A percentile compares a stretch with the other conserved stretches of the same genome.
These are phyloP conservation scores for Euglossa dilemma DNA, from an alignment of 1,140 invertebrate species.

Conservation along the genomic window DNA sequence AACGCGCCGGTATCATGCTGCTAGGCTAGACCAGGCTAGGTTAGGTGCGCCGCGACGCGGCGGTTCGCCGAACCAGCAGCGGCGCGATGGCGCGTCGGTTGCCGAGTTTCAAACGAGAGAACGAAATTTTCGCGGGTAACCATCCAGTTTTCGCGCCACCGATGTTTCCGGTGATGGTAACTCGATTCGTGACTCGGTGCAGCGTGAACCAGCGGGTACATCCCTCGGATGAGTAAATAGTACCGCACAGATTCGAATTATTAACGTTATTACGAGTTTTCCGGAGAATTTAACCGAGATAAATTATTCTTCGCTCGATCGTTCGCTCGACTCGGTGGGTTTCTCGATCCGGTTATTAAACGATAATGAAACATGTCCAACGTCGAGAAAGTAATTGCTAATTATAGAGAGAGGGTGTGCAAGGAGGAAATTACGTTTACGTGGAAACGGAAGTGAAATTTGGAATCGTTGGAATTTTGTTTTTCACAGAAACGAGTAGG, in stretches of 20 bases:
- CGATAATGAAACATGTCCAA: no score
- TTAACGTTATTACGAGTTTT: neutral
- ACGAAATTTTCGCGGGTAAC: neutral
- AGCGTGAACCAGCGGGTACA: neutral
- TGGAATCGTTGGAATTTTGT: no score
- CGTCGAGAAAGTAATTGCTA: no score
- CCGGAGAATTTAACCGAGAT: conserved; percentile 6
- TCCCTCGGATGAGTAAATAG: conserved; percentile 3
- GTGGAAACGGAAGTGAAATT: no score
- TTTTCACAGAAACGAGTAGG: no score
- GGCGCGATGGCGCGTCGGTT: neutral
- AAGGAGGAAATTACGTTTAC: no score
- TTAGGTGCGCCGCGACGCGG: neutral
- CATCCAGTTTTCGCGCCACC: conserved; percentile 9
- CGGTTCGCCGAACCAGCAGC: neutral
- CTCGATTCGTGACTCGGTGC: neutral
- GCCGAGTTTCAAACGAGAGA: conserved; percentile 5
- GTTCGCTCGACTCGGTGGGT: neutral
- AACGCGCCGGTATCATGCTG: neutral
- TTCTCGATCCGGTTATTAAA: neutral
- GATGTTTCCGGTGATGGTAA: conserved; percentile 18
- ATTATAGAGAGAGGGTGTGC: no score
- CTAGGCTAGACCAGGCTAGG: no score
- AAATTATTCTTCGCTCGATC: neutral
- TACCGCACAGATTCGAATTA: neutral